A percentile compares a stretch with the other conserved stretches of the same genome.
Evolutionary conservation across 2,797 vertebrate genomes (phyloP).

Genomic region (Chiroxiphia lanceolata): DNA sequence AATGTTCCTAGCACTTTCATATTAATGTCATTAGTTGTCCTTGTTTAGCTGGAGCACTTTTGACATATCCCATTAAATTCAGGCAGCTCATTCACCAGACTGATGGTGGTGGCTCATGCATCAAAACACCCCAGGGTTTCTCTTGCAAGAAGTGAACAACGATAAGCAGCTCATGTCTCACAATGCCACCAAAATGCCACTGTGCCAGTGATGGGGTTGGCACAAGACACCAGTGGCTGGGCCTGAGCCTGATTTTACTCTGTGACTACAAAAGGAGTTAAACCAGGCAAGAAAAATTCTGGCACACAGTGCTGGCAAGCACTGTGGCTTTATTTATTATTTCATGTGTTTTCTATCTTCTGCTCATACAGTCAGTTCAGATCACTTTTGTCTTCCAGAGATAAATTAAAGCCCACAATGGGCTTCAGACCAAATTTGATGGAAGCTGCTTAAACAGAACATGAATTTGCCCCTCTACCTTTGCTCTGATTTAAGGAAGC

Average conservation of each 20-base stretch:
- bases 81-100: fast-evolving
- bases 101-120: background rate
- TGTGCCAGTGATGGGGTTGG: fast-evolving
- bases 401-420: background rate
- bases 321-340: background rate
- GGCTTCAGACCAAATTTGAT: background rate
- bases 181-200: background rate
- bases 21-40: background rate
- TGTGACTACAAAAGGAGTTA: background rate
- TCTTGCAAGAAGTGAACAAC: background rate
- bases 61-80: background rate
- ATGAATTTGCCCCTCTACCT: constrained; percentile 35
- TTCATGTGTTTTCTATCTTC: constrained; percentile 41
- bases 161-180: fast-evolving
- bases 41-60: background rate
- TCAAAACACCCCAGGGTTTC: background rate
- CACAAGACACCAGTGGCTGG: background rate
- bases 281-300: background rate
- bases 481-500: constrained; percentile 29
- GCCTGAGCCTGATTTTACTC: background rate
- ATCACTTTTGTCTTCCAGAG: constrained; percentile 36
- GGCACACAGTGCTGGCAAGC: background rate
- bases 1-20: background rate
- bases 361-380: background rate
- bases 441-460: constrained; percentile 50